Conservation (phyloP, 2,113 vertebrate species). For the Oenanthe melanoleuca region DNA sequence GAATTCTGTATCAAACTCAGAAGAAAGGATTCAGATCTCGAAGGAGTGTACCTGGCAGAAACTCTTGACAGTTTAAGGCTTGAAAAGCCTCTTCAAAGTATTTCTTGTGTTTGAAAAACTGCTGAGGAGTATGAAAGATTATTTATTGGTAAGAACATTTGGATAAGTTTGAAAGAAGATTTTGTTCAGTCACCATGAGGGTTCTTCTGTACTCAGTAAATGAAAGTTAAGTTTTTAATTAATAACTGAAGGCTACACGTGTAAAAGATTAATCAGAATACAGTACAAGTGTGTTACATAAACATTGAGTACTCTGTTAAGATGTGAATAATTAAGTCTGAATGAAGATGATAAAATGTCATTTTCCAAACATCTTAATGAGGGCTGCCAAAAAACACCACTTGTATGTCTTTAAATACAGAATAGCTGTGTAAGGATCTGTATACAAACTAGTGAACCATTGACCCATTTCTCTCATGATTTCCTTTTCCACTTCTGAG, state of each 20-base stretch:
- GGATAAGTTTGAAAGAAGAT: background rate
- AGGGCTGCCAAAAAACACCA: background rate
- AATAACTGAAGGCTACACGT: background rate
- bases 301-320: background rate
- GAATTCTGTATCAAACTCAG: background rate
- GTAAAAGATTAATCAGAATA: background rate
- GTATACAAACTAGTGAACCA: background rate
- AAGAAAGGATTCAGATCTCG: background rate
- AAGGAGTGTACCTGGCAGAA: background rate
- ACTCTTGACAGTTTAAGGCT: background rate
- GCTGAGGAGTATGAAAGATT: background rate
- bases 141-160: background rate
- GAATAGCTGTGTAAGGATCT: background rate
- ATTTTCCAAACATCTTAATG: background rate
- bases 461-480: background rate
- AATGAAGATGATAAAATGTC: background rate
- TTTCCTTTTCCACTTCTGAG: background rate
- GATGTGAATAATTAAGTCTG: background rate
- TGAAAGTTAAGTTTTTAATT: background rate
- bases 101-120: background rate
- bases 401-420: background rate
- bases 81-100: background rate
- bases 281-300: background rate
- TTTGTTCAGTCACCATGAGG: background rate
- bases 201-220: background rate